A percentile compares a stretch with the other conserved stretches of the same genome.
These are phyloP conservation scores for Poeciliopsis retropinna DNA, from an alignment of 2,113 vertebrate genomes.

Conservation along the genomic window DNA sequence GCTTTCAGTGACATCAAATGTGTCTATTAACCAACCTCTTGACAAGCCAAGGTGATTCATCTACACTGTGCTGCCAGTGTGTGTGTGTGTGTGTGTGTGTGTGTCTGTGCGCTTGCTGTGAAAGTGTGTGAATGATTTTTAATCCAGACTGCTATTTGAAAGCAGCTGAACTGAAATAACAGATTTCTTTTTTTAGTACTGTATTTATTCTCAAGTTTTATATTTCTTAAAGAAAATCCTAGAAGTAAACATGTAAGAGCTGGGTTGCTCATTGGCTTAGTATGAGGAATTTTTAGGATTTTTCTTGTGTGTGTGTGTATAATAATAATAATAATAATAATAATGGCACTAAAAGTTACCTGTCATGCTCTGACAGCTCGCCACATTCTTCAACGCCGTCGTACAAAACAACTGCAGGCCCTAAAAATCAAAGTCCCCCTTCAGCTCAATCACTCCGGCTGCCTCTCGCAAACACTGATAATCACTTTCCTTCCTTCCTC, in stretches of 20 bases:
- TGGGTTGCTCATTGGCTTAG: slow-evolving; percentile 13
- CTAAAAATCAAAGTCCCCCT: slow-evolving; percentile 80
- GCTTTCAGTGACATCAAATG: slow-evolving; percentile 77
- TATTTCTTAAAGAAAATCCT: not conserved
- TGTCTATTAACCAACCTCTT: slow-evolving; percentile 78
- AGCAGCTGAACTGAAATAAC: slow-evolving; percentile 34
- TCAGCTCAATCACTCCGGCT: slow-evolving; percentile 78
- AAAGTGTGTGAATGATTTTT: slow-evolving; percentile 23
- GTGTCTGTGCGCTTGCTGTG: not conserved
- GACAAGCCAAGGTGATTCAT: slow-evolving; percentile 75
- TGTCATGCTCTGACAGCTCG: slow-evolving; percentile 68
- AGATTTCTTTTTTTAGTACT: slow-evolving; percentile 16
- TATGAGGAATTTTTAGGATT: slow-evolving; percentile 35
- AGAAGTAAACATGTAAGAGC: slow-evolving; percentile 38
- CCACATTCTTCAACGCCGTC: slow-evolving; percentile 66
- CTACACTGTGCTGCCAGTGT: slow-evolving; percentile 46
- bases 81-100: slow-evolving; percentile 15
- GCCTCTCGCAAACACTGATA: slow-evolving; percentile 82
- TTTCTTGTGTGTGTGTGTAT: slow-evolving; percentile 39
- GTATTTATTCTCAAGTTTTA: not conserved
- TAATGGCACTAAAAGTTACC: slow-evolving; percentile 44
- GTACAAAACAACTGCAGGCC: slow-evolving; percentile 70
- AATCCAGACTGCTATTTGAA: slow-evolving; percentile 53
- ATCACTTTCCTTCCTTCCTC: slow-evolving; percentile 77
- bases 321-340: slow-evolving; percentile 18